Conservation (phyloP, 2,888 invertebrate genomes). For the Watsonalla binaria region DNA sequence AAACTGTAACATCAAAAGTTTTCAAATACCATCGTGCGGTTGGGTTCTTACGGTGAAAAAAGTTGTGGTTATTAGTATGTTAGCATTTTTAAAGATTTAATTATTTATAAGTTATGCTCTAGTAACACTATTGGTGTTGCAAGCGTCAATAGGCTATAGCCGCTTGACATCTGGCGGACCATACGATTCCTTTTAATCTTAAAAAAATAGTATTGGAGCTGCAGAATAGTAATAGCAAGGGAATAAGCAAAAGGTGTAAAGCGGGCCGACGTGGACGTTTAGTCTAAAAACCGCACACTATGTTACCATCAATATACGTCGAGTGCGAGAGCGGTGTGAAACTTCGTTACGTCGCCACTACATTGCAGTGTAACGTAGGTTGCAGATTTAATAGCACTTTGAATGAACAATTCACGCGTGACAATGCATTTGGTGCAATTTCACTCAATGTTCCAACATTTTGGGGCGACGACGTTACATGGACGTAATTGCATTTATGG, state of each 20-base stretch:
- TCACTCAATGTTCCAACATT: conserved; percentile 24
- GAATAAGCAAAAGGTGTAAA: neutral
- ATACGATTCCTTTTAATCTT: too few relatives aligned
- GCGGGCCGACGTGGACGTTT: neutral
- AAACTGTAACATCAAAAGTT: too few relatives aligned
- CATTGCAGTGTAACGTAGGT: conserved; percentile 14
- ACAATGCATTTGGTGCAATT: conserved; percentile 23
- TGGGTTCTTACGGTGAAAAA: too few relatives aligned
- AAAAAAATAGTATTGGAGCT: neutral
- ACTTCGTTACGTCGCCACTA: conserved; percentile 39
- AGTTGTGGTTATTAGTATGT: too few relatives aligned
- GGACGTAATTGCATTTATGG: neutral
- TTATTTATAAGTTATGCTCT: too few relatives aligned
- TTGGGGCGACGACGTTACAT: neutral
- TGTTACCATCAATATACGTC: conserved; percentile 2
- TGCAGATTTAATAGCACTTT: conserved; percentile 39
- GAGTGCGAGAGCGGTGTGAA: conserved; percentile 10
- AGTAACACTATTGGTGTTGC: too few relatives aligned
- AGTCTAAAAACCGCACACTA: conserved; percentile 4
- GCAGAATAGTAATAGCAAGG: conserved; percentile 1
- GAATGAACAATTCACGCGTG: conserved; percentile 35
- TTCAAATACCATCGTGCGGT: too few relatives aligned
- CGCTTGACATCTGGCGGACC: too few relatives aligned
- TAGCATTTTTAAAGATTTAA: too few relatives aligned
- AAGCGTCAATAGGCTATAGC: too few relatives aligned